These are phyloP conservation scores for Ispidina lecontei DNA, from an alignment of 2,797 vertebrate species.

Conservation along the genomic window DNA sequence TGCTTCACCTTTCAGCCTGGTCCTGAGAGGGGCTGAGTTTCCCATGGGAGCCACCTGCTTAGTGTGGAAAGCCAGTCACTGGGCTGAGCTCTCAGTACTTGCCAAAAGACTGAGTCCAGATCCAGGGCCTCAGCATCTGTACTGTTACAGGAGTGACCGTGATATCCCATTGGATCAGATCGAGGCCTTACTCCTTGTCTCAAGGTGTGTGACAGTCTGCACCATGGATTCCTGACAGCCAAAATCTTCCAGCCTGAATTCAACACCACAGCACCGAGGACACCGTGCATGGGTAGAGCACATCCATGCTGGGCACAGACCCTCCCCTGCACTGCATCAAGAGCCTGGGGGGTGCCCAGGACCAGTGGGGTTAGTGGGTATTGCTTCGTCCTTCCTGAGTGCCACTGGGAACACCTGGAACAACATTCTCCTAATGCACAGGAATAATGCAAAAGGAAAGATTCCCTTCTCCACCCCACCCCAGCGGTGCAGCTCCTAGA, in stretches of 20 bases:
- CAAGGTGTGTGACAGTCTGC: background rate
- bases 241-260: background rate
- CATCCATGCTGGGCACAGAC: rapidly evolving
- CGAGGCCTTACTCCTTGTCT: background rate
- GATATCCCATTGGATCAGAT: background rate
- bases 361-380: rapidly evolving
- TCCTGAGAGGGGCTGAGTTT: background rate
- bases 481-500: background rate
- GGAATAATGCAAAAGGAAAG: background rate
- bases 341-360: background rate
- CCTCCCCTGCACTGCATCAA: rapidly evolving
- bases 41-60: background rate
- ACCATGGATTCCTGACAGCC: background rate
- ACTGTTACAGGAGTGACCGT: background rate
- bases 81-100: background rate
- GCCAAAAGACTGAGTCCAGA: background rate
- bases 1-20: background rate
- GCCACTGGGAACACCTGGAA: background rate
- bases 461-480: background rate
- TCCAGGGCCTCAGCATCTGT: background rate
- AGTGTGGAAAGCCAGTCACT: background rate
- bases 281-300: background rate
- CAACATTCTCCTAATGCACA: background rate
- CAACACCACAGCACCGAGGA: rapidly evolving
- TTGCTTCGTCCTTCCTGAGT: background rate